phyloP scores from a whole-genome alignment of 2,797 vertebrate species.

The Premnoplex brunnescens region DNA sequence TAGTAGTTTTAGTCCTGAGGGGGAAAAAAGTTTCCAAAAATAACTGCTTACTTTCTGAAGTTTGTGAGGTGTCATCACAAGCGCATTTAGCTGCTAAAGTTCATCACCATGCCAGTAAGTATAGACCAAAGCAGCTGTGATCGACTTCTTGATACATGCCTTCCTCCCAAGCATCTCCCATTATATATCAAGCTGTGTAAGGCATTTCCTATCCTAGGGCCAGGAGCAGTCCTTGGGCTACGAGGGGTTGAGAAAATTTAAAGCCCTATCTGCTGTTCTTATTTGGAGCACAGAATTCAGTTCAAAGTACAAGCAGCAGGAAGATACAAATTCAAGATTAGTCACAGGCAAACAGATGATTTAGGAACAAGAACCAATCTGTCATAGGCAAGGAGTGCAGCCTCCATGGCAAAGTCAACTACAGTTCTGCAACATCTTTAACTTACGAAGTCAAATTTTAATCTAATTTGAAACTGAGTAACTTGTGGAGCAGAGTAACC shows the following conservation, averaged over 20 bases:
- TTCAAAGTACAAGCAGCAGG: slow-evolving; percentile 39
- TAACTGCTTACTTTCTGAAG: slow-evolving; percentile 57
- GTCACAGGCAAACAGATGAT: slow-evolving; percentile 50
- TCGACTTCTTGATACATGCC: not conserved
- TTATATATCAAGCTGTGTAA: not conserved
- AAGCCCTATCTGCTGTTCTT: not conserved
- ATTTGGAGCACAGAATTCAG: slow-evolving; percentile 10
- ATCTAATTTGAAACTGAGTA: slow-evolving; percentile 54
- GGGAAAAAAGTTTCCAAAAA: slow-evolving; percentile 30
- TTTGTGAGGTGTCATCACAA: slow-evolving; percentile 65
- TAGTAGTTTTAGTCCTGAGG: slow-evolving; percentile 22
- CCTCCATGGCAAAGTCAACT: not conserved
- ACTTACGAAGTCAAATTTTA: slow-evolving; percentile 28
- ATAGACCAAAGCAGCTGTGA: slow-evolving; percentile 54
- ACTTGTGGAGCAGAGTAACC: slow-evolving; percentile 20
- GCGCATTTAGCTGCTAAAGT: slow-evolving; percentile 45
- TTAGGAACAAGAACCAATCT: slow-evolving; percentile 47
- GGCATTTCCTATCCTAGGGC: not conserved
- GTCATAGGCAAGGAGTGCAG: not conserved
- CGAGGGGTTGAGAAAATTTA: not conserved
- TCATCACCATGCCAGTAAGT: slow-evolving; percentile 51
- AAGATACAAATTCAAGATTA: slow-evolving; percentile 44
- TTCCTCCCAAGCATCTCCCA: not conserved
- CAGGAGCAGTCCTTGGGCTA: not conserved
- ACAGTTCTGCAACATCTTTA: slow-evolving; percentile 21